Evolutionary conservation across 2,113 vertebrate species (phyloP).

Genomic region (Illadopsis cleaveri): DNA sequence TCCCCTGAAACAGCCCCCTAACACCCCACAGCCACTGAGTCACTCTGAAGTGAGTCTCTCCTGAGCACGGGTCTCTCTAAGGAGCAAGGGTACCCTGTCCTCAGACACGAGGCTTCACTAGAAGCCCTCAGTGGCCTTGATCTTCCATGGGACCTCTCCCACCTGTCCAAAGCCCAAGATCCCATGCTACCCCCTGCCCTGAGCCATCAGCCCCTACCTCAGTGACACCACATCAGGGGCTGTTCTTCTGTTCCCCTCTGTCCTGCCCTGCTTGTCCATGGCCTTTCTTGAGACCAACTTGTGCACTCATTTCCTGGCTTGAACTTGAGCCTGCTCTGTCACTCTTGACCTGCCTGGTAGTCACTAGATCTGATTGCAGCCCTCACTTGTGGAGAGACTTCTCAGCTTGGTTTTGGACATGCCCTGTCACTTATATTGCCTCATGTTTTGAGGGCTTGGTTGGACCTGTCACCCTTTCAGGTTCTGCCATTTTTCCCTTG

Average conservation of each 20-base stretch:
- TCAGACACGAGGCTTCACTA: neutral
- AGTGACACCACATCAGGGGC: neutral
- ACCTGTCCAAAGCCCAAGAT: neutral
- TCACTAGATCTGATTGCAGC: neutral
- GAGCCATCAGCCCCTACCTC: neutral
- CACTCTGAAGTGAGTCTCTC: neutral
- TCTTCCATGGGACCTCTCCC: neutral
- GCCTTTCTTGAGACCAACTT: neutral
- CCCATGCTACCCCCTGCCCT: fast-evolving
- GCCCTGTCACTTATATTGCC: neutral
- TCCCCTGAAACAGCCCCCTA: neutral
- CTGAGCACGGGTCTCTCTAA: neutral
- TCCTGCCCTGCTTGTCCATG: no score
- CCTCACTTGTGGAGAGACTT: neutral
- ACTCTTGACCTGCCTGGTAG: neutral
- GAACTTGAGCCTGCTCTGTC: neutral
- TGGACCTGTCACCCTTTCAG: neutral
- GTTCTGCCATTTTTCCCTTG: neutral
- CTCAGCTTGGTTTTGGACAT: neutral
- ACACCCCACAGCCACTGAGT: neutral
- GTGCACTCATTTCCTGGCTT: neutral
- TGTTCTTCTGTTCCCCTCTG: neutral
- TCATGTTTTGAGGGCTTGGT: neutral
- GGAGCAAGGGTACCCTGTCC: neutral
- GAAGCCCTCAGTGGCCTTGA: neutral